Conservation (phyloP, 2,888 invertebrate species). For the Alitta virens region DNA sequence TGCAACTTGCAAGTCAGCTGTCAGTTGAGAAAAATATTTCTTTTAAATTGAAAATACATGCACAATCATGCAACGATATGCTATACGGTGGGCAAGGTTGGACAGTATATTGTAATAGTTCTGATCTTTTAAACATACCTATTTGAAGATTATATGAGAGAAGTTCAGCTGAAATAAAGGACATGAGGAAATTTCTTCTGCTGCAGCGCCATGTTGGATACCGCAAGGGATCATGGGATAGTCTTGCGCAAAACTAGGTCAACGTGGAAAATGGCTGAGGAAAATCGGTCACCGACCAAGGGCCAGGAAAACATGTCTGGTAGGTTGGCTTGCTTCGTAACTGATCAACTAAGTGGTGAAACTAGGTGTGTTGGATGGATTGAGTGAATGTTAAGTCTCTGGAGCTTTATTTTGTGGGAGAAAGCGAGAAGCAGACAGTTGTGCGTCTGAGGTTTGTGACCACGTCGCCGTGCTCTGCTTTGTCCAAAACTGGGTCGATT, state of each 20-base stretch:
- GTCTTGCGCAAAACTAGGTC: constrained; percentile 18
- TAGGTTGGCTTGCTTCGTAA: constrained; percentile 5
- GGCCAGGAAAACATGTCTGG: constrained; percentile 21
- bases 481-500: constrained; percentile 18
- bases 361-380: neutral
- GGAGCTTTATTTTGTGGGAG: neutral
- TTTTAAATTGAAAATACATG: too few species aligned
- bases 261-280: constrained; percentile 25
- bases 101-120: too few species aligned
- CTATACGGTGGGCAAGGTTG: too few species aligned
- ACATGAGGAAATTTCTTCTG: neutral
- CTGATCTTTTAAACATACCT: too few species aligned
- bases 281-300: constrained; percentile 23
- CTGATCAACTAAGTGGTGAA: neutral
- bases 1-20: too few species aligned
- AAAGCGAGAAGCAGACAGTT: neutral
- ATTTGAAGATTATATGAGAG: neutral
- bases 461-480: constrained; percentile 18
- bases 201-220: constrained; percentile 9
- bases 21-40: too few species aligned
- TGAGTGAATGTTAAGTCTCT: neutral
- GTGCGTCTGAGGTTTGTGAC: constrained; percentile 16
- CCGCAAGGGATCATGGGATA: constrained; percentile 3
- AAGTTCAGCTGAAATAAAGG: neutral
- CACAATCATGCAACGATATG: too few species aligned